These are phyloP conservation scores for Synanceia verrucosa DNA, from an alignment of 2,797 vertebrate genomes.

Conservation along the genomic window DNA sequence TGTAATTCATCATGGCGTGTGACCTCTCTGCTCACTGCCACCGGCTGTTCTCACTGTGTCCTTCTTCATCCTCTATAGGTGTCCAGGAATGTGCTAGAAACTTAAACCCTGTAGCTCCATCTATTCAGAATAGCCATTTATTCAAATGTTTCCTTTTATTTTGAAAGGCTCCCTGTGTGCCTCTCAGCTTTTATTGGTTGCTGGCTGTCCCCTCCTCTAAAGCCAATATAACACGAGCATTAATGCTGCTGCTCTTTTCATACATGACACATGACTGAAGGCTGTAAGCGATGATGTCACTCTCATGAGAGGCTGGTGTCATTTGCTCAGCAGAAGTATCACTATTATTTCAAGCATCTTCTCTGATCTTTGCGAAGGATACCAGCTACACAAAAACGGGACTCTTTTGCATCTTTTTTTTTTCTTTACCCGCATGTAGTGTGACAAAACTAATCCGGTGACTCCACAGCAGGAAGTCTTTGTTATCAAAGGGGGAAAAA, in stretches of 20 bases:
- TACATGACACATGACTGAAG: conserved; percentile 14
- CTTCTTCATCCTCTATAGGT: conserved; percentile 50
- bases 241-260: background rate
- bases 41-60: conserved; percentile 46
- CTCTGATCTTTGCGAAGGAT: conserved; percentile 2
- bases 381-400: background rate
- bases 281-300: conserved; percentile 2
- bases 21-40: conserved; percentile 67
- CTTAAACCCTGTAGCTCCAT: background rate
- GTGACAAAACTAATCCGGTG: conserved; percentile 27
- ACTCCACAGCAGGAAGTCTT: conserved; percentile 38
- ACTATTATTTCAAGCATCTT: background rate
- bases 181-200: background rate
- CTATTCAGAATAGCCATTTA: background rate
- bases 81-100: background rate
- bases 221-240: background rate
- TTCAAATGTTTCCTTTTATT: conserved; percentile 2
- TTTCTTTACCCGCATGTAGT: background rate
- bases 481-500: conserved; percentile 28
- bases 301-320: conserved; percentile 16
- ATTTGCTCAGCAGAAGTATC: conserved; percentile 3
- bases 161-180: background rate
- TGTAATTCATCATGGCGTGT: conserved; percentile 75
- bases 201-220: background rate
- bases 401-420: background rate